Conservation (phyloP, 2,113 vertebrate genomes). For the Laticauda colubrina region DNA sequence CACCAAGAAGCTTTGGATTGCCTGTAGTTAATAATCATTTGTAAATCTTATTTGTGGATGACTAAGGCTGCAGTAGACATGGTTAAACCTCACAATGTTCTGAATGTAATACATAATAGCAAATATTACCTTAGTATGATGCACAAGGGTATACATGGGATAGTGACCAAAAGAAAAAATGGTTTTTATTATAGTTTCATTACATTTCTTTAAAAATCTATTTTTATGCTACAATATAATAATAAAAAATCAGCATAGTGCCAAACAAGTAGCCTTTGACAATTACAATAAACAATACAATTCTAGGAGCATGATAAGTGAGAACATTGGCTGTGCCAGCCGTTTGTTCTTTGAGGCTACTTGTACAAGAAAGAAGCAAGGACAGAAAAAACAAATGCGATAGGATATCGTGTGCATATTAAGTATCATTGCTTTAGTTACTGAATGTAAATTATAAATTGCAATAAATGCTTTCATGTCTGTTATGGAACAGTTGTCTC, state of each 20-base stretch:
- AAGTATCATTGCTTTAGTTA: constrained; percentile 24
- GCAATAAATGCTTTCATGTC: constrained; percentile 27
- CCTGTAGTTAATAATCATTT: neutral
- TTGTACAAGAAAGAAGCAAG: neutral
- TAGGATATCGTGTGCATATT: neutral
- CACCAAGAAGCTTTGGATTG: neutral
- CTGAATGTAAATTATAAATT: constrained; percentile 12
- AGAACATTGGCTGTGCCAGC: neutral
- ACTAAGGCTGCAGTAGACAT: neutral
- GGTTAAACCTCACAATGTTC: neutral
- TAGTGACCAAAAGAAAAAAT: neutral
- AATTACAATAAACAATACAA: neutral
- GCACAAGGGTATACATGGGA: neutral
- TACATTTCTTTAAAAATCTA: neutral
- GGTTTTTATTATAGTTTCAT: neutral
- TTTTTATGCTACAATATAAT: neutral
- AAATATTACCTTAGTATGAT: neutral
- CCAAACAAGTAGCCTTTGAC: neutral
- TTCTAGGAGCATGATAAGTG: constrained; percentile 8
- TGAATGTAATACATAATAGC: neutral
- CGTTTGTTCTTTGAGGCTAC: neutral
- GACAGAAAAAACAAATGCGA: constrained; percentile 2
- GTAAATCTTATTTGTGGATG: neutral
- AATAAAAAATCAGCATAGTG: rapidly evolving
- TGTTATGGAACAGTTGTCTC: constrained; percentile 6